Percentiles rank a stretch among this genome's conserved stretches.
Evolutionary conservation across 1,140 invertebrate species (phyloP).

Genomic region (Plectrocnemia conspersa): DNA sequence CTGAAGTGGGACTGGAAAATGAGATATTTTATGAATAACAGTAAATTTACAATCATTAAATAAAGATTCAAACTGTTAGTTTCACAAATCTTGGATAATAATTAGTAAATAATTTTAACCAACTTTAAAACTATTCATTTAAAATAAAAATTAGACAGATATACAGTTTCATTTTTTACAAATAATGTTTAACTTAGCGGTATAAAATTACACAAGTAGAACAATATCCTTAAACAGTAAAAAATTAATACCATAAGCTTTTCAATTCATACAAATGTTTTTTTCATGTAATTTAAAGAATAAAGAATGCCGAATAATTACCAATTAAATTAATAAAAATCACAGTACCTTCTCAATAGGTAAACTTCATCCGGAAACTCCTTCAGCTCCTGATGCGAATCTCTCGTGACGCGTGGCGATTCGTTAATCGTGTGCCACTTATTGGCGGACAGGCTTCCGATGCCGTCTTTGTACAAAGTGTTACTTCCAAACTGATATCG

Average conservation of each 20-base stretch:
- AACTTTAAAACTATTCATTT: neutral
- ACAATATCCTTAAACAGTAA: too few relatives aligned
- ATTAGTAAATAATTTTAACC: neutral
- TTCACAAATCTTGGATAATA: too few relatives aligned
- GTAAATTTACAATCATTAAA: too few relatives aligned
- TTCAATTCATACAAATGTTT: too few relatives aligned
- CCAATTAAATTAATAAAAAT: neutral
- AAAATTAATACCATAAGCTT: too few relatives aligned
- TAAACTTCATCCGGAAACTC: conserved; percentile 19
- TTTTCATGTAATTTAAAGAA: too few relatives aligned
- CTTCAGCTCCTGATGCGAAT: conserved; percentile 15
- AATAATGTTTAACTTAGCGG: too few relatives aligned
- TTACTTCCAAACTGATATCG: conserved; percentile 9
- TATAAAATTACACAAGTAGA: too few relatives aligned
- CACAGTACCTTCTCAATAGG: conserved; percentile 15
- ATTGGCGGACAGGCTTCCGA: conserved; percentile 5
- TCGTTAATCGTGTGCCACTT: conserved; percentile 15
- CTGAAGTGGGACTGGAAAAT: conserved; percentile 16
- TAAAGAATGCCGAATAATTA: neutral
- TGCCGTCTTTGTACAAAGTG: conserved; percentile 5
- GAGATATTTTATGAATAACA: conserved; percentile 2
- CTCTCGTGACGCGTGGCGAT: conserved; percentile 7
- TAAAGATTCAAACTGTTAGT: too few relatives aligned
- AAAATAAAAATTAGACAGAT: neutral
- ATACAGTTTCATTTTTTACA: too few relatives aligned